Percentiles rank a stretch among this genome's conserved stretches.
Evolutionary conservation across 1,140 invertebrate genomes (phyloP).

Genomic region (Hestina assimilis): DNA sequence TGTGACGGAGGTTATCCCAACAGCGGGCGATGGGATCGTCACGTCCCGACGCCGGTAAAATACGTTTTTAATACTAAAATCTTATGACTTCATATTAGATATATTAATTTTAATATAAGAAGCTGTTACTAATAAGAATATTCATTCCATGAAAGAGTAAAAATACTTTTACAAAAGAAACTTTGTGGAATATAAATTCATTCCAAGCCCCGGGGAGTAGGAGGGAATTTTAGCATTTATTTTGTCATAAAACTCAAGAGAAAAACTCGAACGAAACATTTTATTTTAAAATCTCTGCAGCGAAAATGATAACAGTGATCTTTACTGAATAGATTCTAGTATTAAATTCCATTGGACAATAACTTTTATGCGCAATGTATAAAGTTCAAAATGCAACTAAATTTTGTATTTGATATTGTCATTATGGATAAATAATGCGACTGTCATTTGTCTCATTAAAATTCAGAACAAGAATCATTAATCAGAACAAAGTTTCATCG

Average conservation of each 20-base stretch:
- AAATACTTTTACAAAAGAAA: slow-evolving; percentile 8
- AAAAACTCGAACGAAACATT: slow-evolving; percentile 9
- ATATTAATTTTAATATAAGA: too few relatives aligned
- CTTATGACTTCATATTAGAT: too few relatives aligned
- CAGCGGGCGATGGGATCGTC: too few relatives aligned
- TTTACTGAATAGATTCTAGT: not conserved
- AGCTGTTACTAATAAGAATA: too few relatives aligned
- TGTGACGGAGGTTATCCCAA: too few relatives aligned
- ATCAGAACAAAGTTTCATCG: slow-evolving; percentile 20
- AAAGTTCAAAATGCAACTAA: not conserved
- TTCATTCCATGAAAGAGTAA: not conserved
- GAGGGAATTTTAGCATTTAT: slow-evolving; percentile 4
- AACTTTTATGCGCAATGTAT: not conserved
- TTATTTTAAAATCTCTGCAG: slow-evolving; percentile 12
- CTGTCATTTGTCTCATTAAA: slow-evolving; percentile 17
- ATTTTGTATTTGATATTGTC: not conserved
- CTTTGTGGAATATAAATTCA: slow-evolving; percentile 9
- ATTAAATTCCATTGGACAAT: not conserved
- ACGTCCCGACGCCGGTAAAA: too few relatives aligned
- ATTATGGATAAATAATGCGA: slow-evolving; percentile 4
- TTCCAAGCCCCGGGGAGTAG: slow-evolving; percentile 7
- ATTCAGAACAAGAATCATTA: slow-evolving; percentile 17
- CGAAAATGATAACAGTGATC: not conserved
- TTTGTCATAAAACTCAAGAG: not conserved
- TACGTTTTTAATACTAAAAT: too few relatives aligned